A percentile compares a stretch with the other conserved stretches of the same genome.
These are phyloP conservation scores for Sebastes jordani DNA, from an alignment of 2,797 vertebrate species.

Conservation along the genomic window DNA sequence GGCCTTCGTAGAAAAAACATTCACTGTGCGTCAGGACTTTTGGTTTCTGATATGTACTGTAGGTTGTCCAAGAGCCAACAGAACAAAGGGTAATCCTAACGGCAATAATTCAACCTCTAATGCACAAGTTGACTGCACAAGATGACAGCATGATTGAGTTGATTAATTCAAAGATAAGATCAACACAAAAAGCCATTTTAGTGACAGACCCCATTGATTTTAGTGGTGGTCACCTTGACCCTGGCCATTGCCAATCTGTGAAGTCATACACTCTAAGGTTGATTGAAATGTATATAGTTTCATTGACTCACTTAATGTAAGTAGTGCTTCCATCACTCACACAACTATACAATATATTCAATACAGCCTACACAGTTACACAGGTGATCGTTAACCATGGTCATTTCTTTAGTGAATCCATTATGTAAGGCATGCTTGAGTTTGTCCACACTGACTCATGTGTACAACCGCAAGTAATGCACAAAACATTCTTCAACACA, in stretches of 20 bases:
- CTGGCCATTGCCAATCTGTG: not conserved
- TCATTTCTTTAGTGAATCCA: not conserved
- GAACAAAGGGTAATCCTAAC: not conserved
- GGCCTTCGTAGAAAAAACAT: not conserved
- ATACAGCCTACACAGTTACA: not conserved
- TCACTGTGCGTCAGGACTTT: not conserved
- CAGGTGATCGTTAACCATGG: not conserved
- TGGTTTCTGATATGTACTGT: not conserved
- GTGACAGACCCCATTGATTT: conserved; percentile 13
- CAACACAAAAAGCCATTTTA: not conserved
- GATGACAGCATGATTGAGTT: not conserved
- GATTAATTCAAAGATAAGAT: conserved; percentile 11
- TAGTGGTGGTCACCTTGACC: not conserved
- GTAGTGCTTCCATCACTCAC: not conserved
- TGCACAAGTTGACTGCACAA: not conserved
- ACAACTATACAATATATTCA: not conserved
- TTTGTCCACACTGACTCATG: not conserved
- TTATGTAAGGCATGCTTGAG: not conserved
- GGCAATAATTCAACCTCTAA: not conserved
- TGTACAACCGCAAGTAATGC: not conserved
- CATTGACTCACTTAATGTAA: conserved; percentile 9
- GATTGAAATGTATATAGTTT: not conserved
- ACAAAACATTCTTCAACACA: not conserved
- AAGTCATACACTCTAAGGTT: not conserved
- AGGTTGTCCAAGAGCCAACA: not conserved